Evolutionary conservation across 2,113 vertebrate species (phyloP).

Genomic region (Octodon degus): DNA sequence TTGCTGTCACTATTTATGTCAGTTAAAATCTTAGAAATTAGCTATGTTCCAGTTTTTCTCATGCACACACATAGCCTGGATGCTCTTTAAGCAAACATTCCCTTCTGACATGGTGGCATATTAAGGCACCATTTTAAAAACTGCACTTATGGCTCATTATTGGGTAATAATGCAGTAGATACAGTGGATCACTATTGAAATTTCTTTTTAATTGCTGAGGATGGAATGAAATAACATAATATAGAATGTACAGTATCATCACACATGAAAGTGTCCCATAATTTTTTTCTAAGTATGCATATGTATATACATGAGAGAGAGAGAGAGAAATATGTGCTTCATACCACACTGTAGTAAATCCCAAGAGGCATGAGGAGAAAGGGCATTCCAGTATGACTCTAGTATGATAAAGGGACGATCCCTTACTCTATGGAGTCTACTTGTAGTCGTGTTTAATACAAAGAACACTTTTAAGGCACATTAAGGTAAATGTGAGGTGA

Average conservation of each 20-base stretch:
- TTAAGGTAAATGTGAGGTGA: not conserved
- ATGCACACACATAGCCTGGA: not conserved
- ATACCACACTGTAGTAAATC: not conserved
- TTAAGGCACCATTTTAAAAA: constrained; percentile 34
- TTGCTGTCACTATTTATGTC: not conserved
- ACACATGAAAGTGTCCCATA: not conserved
- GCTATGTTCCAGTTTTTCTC: not conserved
- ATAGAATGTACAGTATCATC: not conserved
- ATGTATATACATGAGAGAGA: not conserved
- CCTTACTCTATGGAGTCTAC: not conserved
- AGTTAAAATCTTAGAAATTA: not conserved
- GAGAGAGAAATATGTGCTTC: not conserved
- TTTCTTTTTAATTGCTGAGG: constrained; percentile 29
- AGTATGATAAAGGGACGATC: not conserved
- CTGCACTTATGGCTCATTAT: not conserved
- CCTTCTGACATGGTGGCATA: not conserved
- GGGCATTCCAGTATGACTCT: not conserved
- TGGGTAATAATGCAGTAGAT: not conserved
- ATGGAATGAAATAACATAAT: not conserved
- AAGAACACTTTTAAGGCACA: not conserved
- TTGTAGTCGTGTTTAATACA: not conserved
- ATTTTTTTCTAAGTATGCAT: not conserved
- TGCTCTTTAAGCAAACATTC: constrained; percentile 27
- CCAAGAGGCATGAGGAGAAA: not conserved
- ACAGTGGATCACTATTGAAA: not conserved